Evolutionary conservation across 35 echinoderm and acorn worm species (phyloP), one percentile per base, ranked within the genome.

Genomic region (Hemicentrotus pulcherrimus): DNA sequence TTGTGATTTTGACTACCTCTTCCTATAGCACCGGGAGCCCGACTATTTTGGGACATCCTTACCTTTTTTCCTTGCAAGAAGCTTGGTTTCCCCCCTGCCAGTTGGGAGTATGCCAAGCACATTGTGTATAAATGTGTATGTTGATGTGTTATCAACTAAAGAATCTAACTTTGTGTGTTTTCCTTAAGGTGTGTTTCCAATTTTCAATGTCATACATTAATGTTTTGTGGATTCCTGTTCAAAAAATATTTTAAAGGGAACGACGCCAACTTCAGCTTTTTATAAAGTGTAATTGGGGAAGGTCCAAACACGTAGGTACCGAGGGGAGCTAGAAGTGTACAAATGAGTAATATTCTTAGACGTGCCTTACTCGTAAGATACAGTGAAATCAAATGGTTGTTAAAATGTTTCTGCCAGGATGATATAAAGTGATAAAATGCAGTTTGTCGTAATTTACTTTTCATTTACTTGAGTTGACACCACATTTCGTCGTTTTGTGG

Each of bases 1-100:
- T 90, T 90, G 88, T 47, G 46, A 90, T 31, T 90, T 90, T 90
- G 88, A 90, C 88, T 90, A 47, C 32, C 88, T 33, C 88, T 90
- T 90, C 88, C 88, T 32, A 45, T 41, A 47, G 32, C 88, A 30
- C 32, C 19, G 88, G 46, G 88, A 28, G 18, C 32, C 5, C 6
- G 32, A 13, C 88, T 90, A 90, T 90, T 90, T 90, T 32, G 32
- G 32, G 88, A 90, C 9, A 90, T 90, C 88, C 88, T 90, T 28
- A 33, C 88, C 46, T 90, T 9, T 89, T 90, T 24, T 90, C 14
- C 19, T 30, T 90, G 4, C 33, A n/a, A 78, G 65, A 78, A 78
- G 19, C 65, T 78, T n/a, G 65, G 24, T 18, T 78, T n/a, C 12
- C n/a, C 1, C 22, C 65, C 65, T 78, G 65, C 65, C 65, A 78